Base-by-base conservation (phyloP, 2,888 invertebrate species). In the Frankliniella fusca region DNA sequence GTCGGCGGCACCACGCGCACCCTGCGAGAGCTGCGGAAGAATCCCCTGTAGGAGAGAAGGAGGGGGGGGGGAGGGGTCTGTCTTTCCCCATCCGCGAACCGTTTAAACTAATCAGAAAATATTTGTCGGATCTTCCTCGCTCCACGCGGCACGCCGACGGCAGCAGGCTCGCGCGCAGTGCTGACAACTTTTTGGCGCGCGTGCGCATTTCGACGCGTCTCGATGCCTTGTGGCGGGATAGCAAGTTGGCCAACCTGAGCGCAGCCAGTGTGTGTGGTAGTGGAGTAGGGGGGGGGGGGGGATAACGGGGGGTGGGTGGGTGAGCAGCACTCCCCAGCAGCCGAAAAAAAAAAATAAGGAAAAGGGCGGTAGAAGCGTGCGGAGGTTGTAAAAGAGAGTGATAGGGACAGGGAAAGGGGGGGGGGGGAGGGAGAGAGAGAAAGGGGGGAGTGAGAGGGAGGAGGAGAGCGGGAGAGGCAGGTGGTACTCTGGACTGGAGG, bases 41-140 rank as follows among this genome's bases (percentile, higher is more conserved):
- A 38, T 38, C 38, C 2, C 38, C n/a, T n/a, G n/a, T 20, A 18
- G 23, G 70, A 23, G 23, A 23, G 70, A 3, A 23, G 11, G 70
- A 23, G 23, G 23, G n/a, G 70, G 65, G 38, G 23, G 23, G n/a
- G 70, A n/a, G 38, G 38, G 38, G 38, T 38, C 38, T 3, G 38
- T 5, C 38, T 5, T 38, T 3, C n/a, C n/a, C n/a, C 20, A 1
- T 20, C 70, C 23, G 23, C 70, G 70, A n/a, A 11, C 70, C 70
- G 70, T 70, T 70, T 70, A 70, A 38, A 70, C 70, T 70, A 70
- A 70, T 70, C 70, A 70, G 70, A 23, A 70, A 70, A 70, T 70
- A 70, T 70, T 70, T 23, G 70, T 61, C 70, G 70, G 23, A 70
- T 61, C 61, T 61, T 61, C 20, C 61, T 61, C 61, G 61, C 20